Conservation (phyloP, 1,140 invertebrate species). For the Diprion similis region DNA sequence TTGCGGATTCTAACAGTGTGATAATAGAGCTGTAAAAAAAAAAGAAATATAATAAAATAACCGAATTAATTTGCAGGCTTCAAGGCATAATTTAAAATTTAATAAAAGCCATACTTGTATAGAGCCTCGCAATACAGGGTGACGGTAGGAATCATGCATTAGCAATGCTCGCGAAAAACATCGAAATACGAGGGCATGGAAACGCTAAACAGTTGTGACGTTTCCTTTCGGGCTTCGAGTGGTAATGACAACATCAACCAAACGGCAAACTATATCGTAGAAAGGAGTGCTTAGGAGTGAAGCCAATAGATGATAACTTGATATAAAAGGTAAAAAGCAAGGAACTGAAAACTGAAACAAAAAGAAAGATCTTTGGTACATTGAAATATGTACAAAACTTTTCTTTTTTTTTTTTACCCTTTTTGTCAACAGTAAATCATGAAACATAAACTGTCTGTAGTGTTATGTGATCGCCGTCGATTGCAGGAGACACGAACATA, state of each 20-base stretch:
- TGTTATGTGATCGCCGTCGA: background rate
- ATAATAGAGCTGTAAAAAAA: no score
- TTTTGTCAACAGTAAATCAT: background rate
- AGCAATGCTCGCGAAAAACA: background rate
- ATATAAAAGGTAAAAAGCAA: background rate
- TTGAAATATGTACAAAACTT: background rate
- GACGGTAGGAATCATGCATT: constrained; percentile 5
- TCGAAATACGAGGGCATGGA: background rate
- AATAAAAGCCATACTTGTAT: constrained; percentile 9
- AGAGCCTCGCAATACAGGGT: background rate
- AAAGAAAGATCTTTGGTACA: background rate
- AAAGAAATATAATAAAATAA: no score
- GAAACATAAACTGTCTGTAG: background rate
- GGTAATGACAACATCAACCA: no score
- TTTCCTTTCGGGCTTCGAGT: no score
- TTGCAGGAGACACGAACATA: background rate
- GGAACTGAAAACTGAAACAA: background rate
- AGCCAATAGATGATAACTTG: background rate
- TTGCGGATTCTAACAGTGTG: no score
- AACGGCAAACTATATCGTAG: background rate
- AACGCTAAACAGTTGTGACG: no score
- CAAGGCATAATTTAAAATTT: background rate
- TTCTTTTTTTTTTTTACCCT: background rate
- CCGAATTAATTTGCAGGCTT: background rate
- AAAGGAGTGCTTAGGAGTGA: background rate